These are phyloP conservation scores for Acleris emargana DNA, from an alignment of 2,888 invertebrate genomes.

Conservation along the genomic window DNA sequence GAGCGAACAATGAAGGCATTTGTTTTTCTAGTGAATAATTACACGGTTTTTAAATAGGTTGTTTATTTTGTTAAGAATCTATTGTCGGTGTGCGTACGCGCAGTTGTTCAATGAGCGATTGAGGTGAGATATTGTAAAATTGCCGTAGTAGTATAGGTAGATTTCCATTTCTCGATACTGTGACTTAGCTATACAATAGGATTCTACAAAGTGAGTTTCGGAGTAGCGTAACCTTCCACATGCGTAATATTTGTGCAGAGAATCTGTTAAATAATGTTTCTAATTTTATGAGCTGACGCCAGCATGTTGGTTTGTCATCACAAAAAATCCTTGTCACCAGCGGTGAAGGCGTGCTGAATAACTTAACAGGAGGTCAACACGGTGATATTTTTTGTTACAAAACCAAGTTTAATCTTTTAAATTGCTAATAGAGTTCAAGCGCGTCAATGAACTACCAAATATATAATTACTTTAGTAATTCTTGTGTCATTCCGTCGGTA, in stretches of 20 bases:
- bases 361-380: conserved; percentile 26
- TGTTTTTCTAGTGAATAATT: background rate
- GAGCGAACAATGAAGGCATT: conserved; percentile 1
- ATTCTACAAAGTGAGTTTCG: no score
- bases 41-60: no score
- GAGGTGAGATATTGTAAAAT: no score
- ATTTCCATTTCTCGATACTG: no score
- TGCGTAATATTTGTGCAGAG: background rate
- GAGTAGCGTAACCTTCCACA: background rate
- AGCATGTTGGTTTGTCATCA: conserved; percentile 11
- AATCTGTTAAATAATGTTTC: background rate
- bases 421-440: conserved; percentile 34
- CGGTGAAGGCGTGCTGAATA: conserved; percentile 30
- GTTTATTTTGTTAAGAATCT: no score
- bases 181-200: no score
- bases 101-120: no score
- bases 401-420: conserved; percentile 30
- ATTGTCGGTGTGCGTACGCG: no score
- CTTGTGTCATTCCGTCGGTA: no score
- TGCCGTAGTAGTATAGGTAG: no score
- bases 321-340: conserved; percentile 23
- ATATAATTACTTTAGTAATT: conserved; percentile 12
- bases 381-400: conserved; percentile 21
- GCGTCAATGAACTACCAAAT: conserved; percentile 30
- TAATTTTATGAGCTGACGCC: background rate